phyloP scores from a whole-genome alignment of 2,797 vertebrate species.

The Cryptoprocta ferox region DNA sequence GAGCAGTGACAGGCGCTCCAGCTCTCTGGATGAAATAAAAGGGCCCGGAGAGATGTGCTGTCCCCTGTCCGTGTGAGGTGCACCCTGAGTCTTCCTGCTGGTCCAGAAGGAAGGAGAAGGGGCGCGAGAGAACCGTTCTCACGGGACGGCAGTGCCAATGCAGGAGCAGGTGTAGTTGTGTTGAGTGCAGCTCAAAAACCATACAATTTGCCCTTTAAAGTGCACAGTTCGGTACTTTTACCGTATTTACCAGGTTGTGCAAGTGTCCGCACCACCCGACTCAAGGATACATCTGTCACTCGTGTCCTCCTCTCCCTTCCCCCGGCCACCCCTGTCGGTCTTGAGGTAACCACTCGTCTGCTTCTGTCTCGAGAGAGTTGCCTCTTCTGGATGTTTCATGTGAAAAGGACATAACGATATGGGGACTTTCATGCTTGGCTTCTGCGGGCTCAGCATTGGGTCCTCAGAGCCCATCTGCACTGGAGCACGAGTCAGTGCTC shows the following conservation, averaged over 20 bases:
- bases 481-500: fast-evolving
- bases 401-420: not conserved
- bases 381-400: fast-evolving
- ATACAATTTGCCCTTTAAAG: fast-evolving
- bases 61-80: fast-evolving
- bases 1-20: fast-evolving
- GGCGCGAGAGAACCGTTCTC: fast-evolving
- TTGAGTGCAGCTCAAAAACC: fast-evolving
- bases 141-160: fast-evolving
- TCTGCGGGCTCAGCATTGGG: not conserved
- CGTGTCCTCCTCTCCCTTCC: fast-evolving
- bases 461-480: fast-evolving
- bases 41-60: no score
- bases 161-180: fast-evolving
- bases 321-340: fast-evolving
- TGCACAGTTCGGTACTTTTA: fast-evolving
- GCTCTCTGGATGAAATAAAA: not conserved
- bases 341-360: fast-evolving
- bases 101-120: not conserved
- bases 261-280: fast-evolving
- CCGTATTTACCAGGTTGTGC: fast-evolving
- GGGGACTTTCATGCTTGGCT: not conserved
- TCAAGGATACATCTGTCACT: not conserved
- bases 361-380: fast-evolving
- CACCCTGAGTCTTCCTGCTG: no score